Evolutionary conservation across 1,140 invertebrate species (phyloP).

Genomic region (Meloidogyne floridensis): DNA sequence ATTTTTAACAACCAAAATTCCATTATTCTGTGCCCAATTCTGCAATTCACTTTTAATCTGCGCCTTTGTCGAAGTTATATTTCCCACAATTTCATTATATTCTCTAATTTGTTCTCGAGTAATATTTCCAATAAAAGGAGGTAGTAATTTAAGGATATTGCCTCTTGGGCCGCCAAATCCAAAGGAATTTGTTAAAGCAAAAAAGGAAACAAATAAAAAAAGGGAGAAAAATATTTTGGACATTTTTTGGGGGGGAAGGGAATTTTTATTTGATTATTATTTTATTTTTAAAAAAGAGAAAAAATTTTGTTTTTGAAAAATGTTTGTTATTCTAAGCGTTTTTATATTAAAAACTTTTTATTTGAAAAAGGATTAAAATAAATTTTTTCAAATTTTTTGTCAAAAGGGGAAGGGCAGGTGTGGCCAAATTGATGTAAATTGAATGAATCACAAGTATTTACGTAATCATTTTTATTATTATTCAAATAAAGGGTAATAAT

Average conservation of each 20-base stretch:
- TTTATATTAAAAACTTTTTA: not conserved
- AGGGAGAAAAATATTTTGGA: not conserved
- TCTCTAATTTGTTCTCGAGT: not conserved
- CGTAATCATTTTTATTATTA: too few species aligned
- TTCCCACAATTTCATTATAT: slow-evolving; percentile 18
- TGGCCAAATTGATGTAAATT: not conserved
- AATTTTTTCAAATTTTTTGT: not conserved
- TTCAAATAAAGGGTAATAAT: too few species aligned
- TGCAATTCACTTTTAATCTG: slow-evolving; percentile 4
- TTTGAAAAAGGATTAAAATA: not conserved
- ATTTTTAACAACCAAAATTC: slow-evolving; percentile 4
- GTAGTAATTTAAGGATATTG: not conserved
- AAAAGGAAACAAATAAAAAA: not conserved
- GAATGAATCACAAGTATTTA: not conserved
- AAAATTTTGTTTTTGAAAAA: not conserved
- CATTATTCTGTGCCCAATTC: slow-evolving; percentile 5
- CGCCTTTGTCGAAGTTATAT: slow-evolving; percentile 11
- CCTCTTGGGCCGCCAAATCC: not conserved
- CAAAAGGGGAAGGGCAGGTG: not conserved
- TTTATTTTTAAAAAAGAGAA: not conserved
- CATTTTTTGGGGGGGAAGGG: not conserved
- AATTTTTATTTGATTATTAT: not conserved
- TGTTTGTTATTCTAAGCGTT: not conserved
- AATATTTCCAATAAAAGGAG: slow-evolving; percentile 13
- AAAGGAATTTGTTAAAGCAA: not conserved